A percentile compares a stretch with the other conserved stretches of the same genome.
Conservation (phyloP, 1,140 invertebrate species). For the Nebria ingens region DNA sequence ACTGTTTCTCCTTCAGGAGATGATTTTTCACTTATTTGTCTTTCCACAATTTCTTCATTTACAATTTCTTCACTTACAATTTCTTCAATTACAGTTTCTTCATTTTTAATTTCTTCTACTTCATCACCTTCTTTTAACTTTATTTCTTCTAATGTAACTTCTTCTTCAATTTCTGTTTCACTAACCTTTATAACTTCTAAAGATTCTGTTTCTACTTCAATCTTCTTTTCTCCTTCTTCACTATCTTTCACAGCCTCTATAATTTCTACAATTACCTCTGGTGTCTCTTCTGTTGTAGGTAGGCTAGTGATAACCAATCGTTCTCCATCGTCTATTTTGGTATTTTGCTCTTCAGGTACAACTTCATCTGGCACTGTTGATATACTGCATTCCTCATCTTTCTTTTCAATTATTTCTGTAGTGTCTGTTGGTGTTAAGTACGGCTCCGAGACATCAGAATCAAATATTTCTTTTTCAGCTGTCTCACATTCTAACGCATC, state of each 20-base stretch:
- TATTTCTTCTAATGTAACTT: constrained; percentile 22
- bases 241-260: constrained; percentile 23
- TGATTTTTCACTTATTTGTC: constrained; percentile 2
- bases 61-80: constrained; percentile 11
- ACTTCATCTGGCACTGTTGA: constrained; percentile 13
- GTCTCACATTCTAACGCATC: constrained; percentile 10
- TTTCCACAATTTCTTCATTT: constrained; percentile 13
- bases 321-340: not conserved
- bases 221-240: constrained; percentile 22
- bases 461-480: constrained; percentile 24
- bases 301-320: not conserved
- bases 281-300: not conserved
- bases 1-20: constrained; percentile 18
- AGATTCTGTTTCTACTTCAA: constrained; percentile 27
- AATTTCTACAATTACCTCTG: not conserved
- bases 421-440: constrained; percentile 30
- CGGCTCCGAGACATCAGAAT: constrained; percentile 32
- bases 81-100: not conserved
- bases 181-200: constrained; percentile 20
- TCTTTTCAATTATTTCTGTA: constrained; percentile 17
- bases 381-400: constrained; percentile 15
- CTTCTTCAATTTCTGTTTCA: constrained; percentile 9
- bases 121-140: constrained; percentile 35
- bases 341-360: not conserved
- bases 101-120: constrained; percentile 25